Evolutionary conservation across 2,797 vertebrate species (phyloP).

Genomic region (Pseudotriccus pelzelni): DNA sequence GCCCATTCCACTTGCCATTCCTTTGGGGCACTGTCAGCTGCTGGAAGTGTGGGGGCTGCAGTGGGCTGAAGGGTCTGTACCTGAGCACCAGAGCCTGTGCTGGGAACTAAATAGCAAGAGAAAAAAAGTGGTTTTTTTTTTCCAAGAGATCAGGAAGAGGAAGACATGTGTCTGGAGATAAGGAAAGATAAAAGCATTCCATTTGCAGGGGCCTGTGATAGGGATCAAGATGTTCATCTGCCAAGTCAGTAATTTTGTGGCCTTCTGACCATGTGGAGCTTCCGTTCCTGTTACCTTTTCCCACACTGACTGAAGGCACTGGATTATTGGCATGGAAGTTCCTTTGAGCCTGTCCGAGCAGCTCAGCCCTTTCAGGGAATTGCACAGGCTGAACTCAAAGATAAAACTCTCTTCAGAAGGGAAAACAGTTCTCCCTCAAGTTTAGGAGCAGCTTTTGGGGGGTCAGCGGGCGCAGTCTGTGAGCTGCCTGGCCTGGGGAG

Average conservation of each 20-base stretch:
- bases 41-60: neutral
- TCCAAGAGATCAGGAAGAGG: slow-evolving; percentile 49
- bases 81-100: neutral
- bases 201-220: neutral
- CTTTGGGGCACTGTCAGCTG: neutral
- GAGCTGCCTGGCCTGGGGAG: neutral
- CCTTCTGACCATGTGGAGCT: neutral
- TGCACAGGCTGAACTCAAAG: neutral
- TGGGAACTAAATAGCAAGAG: neutral
- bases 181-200: slow-evolving; percentile 64
- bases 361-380: neutral
- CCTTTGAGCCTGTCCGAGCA: neutral
- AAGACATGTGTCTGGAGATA: slow-evolving; percentile 61
- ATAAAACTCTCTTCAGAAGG: neutral
- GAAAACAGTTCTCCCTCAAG: neutral
- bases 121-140: neutral
- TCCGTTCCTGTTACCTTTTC: slow-evolving; percentile 43
- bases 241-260: slow-evolving; percentile 39
- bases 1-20: neutral
- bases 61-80: neutral
- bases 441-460: neutral
- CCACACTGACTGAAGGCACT: slow-evolving; percentile 18
- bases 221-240: slow-evolving; percentile 46
- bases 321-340: neutral
- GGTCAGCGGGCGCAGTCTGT: neutral